Base-by-base conservation (phyloP, 2,797 vertebrate species). In the Pterois miles region DNA sequence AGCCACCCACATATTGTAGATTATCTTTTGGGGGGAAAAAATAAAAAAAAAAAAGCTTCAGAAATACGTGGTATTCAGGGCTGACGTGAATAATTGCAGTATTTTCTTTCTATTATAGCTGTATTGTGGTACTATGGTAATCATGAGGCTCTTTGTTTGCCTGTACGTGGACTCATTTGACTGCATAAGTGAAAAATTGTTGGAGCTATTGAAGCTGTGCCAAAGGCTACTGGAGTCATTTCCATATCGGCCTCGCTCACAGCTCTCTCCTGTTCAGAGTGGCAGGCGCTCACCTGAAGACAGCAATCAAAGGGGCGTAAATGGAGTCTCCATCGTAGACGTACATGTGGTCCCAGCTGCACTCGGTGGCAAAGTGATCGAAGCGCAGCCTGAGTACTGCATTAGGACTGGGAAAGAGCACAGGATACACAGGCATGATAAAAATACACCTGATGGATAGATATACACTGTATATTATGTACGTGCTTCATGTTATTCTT, bases 311-410 rank as follows among this genome's bases (percentile, higher is more conserved):
- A 10, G 97, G 97, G 76, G 97, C 96, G 8, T 98, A 99, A 86
- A 99, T 95, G 40, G 98, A 99, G 91, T 99, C 98, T 75, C 98
- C 98, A 1, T 98, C 97, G 14, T 98, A 98, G 52, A 99, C 95
- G 4, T 98, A 99, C 56, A 99, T 96, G 89, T 98, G 97, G 93
- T 99, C 98, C 98, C 98, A 99, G 86, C 97, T 98, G 96, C 98
- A 99, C 86, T 99, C 97, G 0, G 98, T 99, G 68, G 98, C 97
- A 86, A 98, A 98, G 93, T 99, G 98, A 93, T 94, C 97, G 93
- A 99, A 99, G 65, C 96, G 96, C 78, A 99, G 96, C 82, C 97
- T 91, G 62, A 99, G 96, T 56, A 96, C 93, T 60, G 96, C 94
- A 86, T 98, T 98, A 22, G 96, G 94, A 86, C 98, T 99, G 90